These are phyloP conservation scores for Ctenomys sociabilis DNA, from an alignment of 2,113 vertebrate genomes.

Conservation along the genomic window DNA sequence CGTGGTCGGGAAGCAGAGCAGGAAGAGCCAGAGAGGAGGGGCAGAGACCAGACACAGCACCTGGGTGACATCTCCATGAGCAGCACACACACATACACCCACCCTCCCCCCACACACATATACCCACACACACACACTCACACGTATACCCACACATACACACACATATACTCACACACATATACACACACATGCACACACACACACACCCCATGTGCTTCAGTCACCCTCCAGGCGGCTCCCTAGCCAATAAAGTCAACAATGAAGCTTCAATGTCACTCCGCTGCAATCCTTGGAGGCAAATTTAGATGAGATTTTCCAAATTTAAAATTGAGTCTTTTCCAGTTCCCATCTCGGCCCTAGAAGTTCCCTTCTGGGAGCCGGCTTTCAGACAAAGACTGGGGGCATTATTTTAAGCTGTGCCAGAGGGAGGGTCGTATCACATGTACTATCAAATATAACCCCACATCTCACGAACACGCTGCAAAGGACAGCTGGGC, in stretches of 20 bases:
- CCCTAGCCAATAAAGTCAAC: neutral
- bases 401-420: no score
- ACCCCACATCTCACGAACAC: neutral
- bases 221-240: neutral
- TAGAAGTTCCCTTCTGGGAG: neutral
- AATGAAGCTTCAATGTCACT: neutral
- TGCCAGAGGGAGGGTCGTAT: neutral
- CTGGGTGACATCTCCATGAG: neutral
- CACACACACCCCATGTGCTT: neutral
- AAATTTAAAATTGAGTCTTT: neutral
- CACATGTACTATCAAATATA: neutral
- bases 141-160: neutral
- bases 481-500: neutral
- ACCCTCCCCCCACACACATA: no score
- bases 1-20: neutral
- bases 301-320: neutral
- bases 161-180: neutral
- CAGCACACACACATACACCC: no score
- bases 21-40: neutral
- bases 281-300: neutral
- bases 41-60: neutral
- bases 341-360: neutral
- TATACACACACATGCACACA: neutral
- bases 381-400: neutral
- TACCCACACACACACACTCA: neutral